phyloP scores from a whole-genome alignment of 2,113 vertebrate species.

The Alligator mississippiensis region DNA sequence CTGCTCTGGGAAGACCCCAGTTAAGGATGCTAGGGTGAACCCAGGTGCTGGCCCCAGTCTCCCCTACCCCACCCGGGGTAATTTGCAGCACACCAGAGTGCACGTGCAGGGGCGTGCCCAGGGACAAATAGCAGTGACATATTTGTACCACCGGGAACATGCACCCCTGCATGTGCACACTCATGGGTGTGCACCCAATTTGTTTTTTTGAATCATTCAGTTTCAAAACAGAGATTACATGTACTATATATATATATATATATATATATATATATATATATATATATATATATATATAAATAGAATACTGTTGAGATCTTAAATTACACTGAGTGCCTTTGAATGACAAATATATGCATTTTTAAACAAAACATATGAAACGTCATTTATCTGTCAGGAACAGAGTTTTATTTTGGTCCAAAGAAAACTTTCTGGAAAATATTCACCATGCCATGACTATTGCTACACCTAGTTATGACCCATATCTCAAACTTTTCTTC shows the following conservation, averaged over 20 bases:
- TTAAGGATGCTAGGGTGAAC: not conserved
- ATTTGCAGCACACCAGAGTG: too few species aligned
- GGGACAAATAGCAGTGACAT: too few species aligned
- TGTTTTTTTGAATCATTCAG: not conserved
- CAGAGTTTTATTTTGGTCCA: not conserved
- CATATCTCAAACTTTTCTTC: not conserved
- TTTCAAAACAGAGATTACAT: not conserved
- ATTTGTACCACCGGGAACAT: too few species aligned
- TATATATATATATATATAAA: not conserved
- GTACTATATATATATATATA: not conserved
- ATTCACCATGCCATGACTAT: not conserved
- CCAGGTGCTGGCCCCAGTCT: too few species aligned
- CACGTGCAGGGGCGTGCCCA: too few species aligned
- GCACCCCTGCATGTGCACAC: not conserved
- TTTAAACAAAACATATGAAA: not conserved
- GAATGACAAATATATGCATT: not conserved
- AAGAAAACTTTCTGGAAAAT: not conserved
- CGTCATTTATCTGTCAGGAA: fast-evolving
- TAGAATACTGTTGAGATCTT: not conserved
- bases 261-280: not conserved
- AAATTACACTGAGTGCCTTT: not conserved
- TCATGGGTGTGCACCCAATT: not conserved
- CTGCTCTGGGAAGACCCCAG: not conserved
- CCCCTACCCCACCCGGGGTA: too few species aligned
- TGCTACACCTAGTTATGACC: not conserved